Evolutionary conservation across 2,888 invertebrate genomes (phyloP).

Genomic region (Cheilosia scutellata): DNA sequence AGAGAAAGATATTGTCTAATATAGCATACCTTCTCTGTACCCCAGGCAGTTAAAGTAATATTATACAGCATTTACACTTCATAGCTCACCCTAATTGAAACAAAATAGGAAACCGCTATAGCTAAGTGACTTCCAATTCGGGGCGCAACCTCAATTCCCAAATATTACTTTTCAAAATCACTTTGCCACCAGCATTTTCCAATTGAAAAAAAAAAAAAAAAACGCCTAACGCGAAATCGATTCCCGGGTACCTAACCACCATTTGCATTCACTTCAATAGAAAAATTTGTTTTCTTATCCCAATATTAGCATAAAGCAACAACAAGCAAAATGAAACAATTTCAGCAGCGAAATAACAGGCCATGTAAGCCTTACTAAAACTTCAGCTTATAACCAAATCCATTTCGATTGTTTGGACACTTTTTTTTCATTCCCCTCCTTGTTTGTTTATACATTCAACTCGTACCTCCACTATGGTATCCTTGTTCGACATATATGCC

Average conservation of each 20-base stretch:
- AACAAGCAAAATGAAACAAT: constrained; percentile 33
- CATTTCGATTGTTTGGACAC: constrained; percentile 53
- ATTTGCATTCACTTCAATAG: constrained; percentile 6
- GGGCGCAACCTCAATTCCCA: no score
- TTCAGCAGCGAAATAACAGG: constrained; percentile 54
- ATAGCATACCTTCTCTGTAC: no score
- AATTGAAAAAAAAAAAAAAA: no score
- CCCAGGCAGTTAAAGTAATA: no score
- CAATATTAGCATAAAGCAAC: constrained; percentile 44
- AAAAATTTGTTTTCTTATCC: constrained; percentile 21
- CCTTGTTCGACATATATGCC: constrained; percentile 45
- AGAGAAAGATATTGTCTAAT: no score
- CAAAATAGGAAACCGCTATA: no score
- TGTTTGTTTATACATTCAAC: constrained; percentile 12
- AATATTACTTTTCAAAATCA: no score
- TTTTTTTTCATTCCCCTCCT: neutral
- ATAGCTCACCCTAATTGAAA: no score
- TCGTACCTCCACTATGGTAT: constrained; percentile 7
- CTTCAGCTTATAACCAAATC: constrained; percentile 57
- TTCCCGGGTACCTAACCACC: neutral
- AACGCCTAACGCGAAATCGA: no score
- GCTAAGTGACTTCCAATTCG: no score
- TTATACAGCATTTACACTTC: no score
- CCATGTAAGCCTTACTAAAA: constrained; percentile 33
- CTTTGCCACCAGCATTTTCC: no score